Evolutionary conservation across 2,113 vertebrate genomes (phyloP).

Genomic region (Hypanus sabinus): DNA sequence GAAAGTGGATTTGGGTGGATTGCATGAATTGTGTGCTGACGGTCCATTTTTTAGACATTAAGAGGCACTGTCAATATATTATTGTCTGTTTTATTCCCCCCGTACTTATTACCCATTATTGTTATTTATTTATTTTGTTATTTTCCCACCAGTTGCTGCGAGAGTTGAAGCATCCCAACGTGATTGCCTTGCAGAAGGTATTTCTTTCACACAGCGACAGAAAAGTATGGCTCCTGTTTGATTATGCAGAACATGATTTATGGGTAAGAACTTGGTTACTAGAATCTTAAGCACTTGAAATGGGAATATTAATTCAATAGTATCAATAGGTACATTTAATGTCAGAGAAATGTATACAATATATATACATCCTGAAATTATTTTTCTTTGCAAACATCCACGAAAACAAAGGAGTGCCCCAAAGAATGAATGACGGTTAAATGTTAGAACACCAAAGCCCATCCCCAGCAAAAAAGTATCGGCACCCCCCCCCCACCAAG

Average conservation of each 20-base stretch:
- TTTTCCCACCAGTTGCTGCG: constrained; percentile 68
- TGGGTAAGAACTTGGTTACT: constrained; percentile 63
- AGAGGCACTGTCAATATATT: background rate
- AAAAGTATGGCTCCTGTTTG: constrained; percentile 84
- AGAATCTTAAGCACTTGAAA: background rate
- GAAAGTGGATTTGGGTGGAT: background rate
- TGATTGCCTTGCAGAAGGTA: constrained; percentile 82
- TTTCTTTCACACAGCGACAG: constrained; percentile 85
- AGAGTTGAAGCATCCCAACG: constrained; percentile 81
- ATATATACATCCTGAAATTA: too few relatives aligned
- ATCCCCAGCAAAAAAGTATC: too few relatives aligned
- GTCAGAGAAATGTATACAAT: too few relatives aligned
- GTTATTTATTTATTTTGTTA: constrained; percentile 12
- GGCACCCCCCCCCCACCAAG: too few relatives aligned
- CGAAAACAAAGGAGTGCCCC: too few relatives aligned
- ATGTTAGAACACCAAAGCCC: too few relatives aligned
- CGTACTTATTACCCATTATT: background rate
- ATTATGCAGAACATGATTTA: constrained; percentile 82
- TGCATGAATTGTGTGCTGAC: background rate
- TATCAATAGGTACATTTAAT: too few relatives aligned
- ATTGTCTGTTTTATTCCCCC: background rate
- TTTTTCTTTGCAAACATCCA: too few relatives aligned
- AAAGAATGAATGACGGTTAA: too few relatives aligned
- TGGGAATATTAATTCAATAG: background rate
- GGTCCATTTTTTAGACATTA: too few relatives aligned